phyloP scores from a whole-genome alignment of 2,113 vertebrate genomes.

The Cyanoderma ruficeps region DNA sequence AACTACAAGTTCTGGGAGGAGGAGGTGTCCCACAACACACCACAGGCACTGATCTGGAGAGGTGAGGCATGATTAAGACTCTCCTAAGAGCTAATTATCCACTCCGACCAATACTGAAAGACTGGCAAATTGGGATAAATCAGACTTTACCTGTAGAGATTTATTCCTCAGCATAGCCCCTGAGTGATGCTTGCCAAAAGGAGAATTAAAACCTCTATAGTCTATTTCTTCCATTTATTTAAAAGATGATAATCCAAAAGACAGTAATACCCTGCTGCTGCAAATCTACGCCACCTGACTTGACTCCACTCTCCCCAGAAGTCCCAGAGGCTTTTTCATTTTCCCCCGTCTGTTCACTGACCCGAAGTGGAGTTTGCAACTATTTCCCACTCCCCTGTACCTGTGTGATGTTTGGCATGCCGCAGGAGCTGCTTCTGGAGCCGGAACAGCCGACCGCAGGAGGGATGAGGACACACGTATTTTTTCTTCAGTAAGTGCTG shows the following conservation, averaged over 20 bases:
- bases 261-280: background rate
- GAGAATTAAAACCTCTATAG: background rate
- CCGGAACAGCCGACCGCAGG: constrained; percentile 94
- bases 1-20: background rate
- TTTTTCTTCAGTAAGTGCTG: constrained; percentile 99
- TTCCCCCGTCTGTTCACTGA: background rate
- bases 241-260: background rate
- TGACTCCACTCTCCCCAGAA: background rate
- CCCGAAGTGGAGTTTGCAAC: background rate
- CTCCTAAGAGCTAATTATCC: background rate
- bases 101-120: background rate
- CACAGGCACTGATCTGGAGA: background rate
- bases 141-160: background rate
- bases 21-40: background rate
- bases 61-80: background rate
- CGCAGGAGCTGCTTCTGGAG: constrained; percentile 97
- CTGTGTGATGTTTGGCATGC: constrained; percentile 97
- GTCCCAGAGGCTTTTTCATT: background rate
- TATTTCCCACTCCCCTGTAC: constrained; percentile 59
- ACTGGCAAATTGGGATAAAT: background rate
- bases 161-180: background rate
- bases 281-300: background rate
- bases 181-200: background rate
- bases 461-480: constrained; percentile 95
- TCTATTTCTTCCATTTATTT: background rate